Base-by-base conservation (phyloP, 2,888 invertebrate genomes). In the Mesochorus sp. region DNA sequence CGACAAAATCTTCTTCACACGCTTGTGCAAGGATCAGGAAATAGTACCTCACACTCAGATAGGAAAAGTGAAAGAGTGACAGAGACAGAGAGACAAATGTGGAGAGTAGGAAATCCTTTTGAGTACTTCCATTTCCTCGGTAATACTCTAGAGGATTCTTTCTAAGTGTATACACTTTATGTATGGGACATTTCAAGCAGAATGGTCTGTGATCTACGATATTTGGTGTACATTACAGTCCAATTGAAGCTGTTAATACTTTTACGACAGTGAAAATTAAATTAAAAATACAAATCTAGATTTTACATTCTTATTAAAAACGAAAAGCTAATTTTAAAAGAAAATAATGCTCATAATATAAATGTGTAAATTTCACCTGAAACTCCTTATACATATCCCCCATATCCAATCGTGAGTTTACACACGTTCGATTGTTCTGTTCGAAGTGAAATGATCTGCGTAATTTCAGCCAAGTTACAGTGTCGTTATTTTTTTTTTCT, bases 1-100 rank as follows among this genome's bases (percentile, higher is more conserved):
- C 72, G 76, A 80, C 82, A 80, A 81, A 84, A 83, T 71, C 81
- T 84, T 85, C 85, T 85, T 87, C 86, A 81, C 86, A 83, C 88
- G 86, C 87, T 31, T 86, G 84, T 84, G 87, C 76, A 83, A 86
- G 85, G 85, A 83, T 81, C 72, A 57, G 62, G 49, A 75, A 76
- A 66, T 81, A 79, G 81, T 76, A 75, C 81, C 83, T 79, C 80
- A 71, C 66, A 72, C 26, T 62, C 49, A 47, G 68, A 68, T 44
- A 64, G 68, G 64, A 64, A 37, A 34, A 68, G 31, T 28, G 79
- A 75, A n/a, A 55, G 31, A 5, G 55, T 47, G 47, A 39, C 59
- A 51, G 55, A 57, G 39, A 55, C 31, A 57, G 53, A 49, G 37
- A 47, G 34, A 34, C n/a, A 34, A n/a, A n/a, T n/a, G n/a, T n/a